phyloP scores from a whole-genome alignment of 2,113 vertebrate genomes.

The Salvator merianae region DNA sequence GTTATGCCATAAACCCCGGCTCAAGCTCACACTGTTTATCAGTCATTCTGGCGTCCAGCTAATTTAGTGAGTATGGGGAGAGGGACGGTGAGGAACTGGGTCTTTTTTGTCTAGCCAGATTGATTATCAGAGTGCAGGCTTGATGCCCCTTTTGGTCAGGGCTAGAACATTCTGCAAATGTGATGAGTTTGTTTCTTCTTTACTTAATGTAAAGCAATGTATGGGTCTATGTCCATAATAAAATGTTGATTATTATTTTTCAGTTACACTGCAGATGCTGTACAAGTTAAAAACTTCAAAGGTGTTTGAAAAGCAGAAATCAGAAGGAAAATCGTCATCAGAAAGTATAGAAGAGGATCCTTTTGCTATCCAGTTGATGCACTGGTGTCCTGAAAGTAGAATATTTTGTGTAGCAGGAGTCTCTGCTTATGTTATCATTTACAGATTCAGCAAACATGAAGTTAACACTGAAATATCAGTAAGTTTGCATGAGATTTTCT shows the following conservation, averaged over 20 bases:
- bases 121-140: too few species aligned
- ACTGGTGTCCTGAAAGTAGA: slow-evolving; percentile 95
- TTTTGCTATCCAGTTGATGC: slow-evolving; percentile 94
- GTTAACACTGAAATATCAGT: slow-evolving; percentile 91
- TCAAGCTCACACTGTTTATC: too few species aligned
- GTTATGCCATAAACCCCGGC: too few species aligned
- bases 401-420: slow-evolving; percentile 96
- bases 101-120: too few species aligned
- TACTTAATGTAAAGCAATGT: slow-evolving; percentile 33
- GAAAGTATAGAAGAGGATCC: slow-evolving; percentile 95
- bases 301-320: slow-evolving; percentile 93
- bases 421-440: slow-evolving; percentile 92
- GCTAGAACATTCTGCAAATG: not conserved
- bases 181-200: not conserved
- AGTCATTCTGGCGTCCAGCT: too few species aligned
- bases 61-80: too few species aligned
- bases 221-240: not conserved
- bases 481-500: slow-evolving; percentile 73
- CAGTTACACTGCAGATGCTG: slow-evolving; percentile 97
- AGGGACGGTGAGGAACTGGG: too few species aligned
- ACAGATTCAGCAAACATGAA: slow-evolving; percentile 95
- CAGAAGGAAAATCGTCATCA: slow-evolving; percentile 80
- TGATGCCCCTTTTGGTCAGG: not conserved
- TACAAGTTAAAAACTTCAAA: slow-evolving; percentile 98
- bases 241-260: slow-evolving; percentile 58